Evolutionary conservation across 2,888 invertebrate genomes (phyloP).

Genomic region (Exocentrus adspersus): DNA sequence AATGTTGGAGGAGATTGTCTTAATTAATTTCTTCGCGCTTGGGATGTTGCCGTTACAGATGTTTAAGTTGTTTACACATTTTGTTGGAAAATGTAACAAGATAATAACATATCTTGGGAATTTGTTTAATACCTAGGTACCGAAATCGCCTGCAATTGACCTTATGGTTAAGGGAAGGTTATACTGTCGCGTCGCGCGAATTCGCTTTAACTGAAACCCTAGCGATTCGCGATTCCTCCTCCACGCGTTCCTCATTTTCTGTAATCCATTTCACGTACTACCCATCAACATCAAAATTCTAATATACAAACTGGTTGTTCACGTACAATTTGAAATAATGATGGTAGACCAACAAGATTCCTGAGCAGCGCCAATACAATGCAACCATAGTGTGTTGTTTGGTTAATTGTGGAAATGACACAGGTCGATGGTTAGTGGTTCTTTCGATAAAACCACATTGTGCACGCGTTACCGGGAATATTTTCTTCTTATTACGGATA

Average conservation of each 20-base stretch:
- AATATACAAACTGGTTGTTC: slow-evolving; percentile 50
- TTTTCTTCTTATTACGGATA: slow-evolving; percentile 49
- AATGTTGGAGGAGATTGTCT: slow-evolving; percentile 19
- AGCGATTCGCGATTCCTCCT: too few species aligned
- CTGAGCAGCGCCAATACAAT: slow-evolving; percentile 20
- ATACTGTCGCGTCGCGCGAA: too few species aligned
- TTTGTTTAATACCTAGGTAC: too few species aligned
- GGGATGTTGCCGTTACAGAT: slow-evolving; percentile 5
- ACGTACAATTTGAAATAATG: slow-evolving; percentile 49
- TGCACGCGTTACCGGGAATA: slow-evolving; percentile 51
- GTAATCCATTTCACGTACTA: slow-evolving; percentile 47
- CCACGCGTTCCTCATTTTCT: not conserved
- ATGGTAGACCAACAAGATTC: slow-evolving; percentile 38
- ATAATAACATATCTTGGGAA: too few species aligned
- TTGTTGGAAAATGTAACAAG: not conserved
- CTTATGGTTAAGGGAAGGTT: not conserved
- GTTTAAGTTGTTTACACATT: slow-evolving; percentile 29
- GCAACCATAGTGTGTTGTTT: slow-evolving; percentile 30
- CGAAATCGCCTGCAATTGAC: too few species aligned
- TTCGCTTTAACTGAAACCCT: too few species aligned
- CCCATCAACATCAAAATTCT: slow-evolving; percentile 48
- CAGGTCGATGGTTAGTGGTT: slow-evolving; percentile 50
- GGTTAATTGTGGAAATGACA: slow-evolving; percentile 47
- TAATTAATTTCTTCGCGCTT: slow-evolving; percentile 22
- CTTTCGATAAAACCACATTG: slow-evolving; percentile 50